Evolutionary conservation across 2,113 vertebrate genomes (phyloP).

Genomic region (Nesospiza acunhae): DNA sequence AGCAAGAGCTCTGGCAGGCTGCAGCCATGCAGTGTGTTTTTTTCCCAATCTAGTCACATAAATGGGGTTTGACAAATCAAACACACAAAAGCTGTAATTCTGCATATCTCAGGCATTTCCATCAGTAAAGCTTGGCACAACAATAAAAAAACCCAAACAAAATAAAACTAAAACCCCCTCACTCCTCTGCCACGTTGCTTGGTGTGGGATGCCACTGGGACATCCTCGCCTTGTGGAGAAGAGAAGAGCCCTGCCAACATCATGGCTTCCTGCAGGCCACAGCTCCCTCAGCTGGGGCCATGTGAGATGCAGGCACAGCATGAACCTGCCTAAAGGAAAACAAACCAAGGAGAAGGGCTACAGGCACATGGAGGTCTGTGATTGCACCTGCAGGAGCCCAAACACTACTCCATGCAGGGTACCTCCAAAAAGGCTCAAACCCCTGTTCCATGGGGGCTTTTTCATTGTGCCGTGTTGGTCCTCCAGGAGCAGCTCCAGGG

Average conservation of each 20-base stretch:
- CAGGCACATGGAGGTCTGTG: not conserved
- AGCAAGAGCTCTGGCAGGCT: not conserved
- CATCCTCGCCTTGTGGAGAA: not conserved
- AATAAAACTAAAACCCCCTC: not conserved
- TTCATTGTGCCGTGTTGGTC: not conserved
- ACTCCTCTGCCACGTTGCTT: not conserved
- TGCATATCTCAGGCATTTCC: not conserved
- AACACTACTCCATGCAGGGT: not conserved
- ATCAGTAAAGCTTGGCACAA: accelerated
- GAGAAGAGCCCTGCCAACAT: not conserved
- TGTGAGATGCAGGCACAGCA: not conserved
- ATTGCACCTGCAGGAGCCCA: not conserved
- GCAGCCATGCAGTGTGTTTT: not conserved
- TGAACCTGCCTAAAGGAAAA: not conserved
- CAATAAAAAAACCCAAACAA: not conserved
- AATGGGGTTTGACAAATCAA: not conserved
- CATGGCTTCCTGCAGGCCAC: accelerated
- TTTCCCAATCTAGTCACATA: not conserved
- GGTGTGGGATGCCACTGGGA: accelerated
- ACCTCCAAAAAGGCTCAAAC: not conserved
- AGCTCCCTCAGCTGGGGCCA: accelerated
- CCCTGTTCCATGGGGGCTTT: not conserved
- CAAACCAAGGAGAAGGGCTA: not conserved
- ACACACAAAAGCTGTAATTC: not conserved
- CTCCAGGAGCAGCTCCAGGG: not conserved